Conservation (phyloP, 2,113 vertebrate species). For the Forbesichthys papilliferus region DNA sequence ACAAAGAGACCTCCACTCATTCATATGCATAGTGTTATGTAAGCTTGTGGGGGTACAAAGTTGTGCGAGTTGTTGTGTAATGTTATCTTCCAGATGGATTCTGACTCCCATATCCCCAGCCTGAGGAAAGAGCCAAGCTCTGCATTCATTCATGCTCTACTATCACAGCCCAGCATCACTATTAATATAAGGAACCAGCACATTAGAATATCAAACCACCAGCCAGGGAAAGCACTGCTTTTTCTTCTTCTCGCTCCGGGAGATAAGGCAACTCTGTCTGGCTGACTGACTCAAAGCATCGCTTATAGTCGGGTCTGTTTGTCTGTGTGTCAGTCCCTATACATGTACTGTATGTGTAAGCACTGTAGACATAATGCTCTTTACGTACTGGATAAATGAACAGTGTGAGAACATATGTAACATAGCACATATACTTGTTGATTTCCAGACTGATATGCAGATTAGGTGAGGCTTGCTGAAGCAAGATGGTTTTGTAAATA, state of each 20-base stretch:
- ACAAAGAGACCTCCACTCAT: slow-evolving; percentile 50
- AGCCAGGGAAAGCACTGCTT: slow-evolving; percentile 38
- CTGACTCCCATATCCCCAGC: slow-evolving; percentile 58
- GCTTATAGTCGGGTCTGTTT: slow-evolving; percentile 22
- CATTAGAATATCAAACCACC: slow-evolving; percentile 66
- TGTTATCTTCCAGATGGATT: slow-evolving; percentile 70
- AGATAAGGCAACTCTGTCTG: slow-evolving; percentile 45
- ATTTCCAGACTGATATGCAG: no score
- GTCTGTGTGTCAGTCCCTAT: neutral
- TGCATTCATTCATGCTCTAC: slow-evolving; percentile 65
- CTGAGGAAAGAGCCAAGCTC: slow-evolving; percentile 52
- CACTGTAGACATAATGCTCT: no score
- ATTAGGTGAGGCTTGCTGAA: no score
- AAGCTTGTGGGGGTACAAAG: slow-evolving; percentile 63
- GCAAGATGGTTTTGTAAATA: no score
- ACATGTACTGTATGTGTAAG: neutral
- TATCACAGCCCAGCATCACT: slow-evolving; percentile 65
- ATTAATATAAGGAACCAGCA: slow-evolving; percentile 60
- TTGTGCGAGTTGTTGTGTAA: slow-evolving; percentile 61
- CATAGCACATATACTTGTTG: no score
- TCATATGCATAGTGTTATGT: slow-evolving; percentile 59
- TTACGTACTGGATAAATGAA: no score
- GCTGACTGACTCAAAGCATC: slow-evolving; percentile 41
- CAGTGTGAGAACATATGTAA: no score
- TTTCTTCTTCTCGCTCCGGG: slow-evolving; percentile 41